phyloP scores from a whole-genome alignment of 2,113 vertebrate genomes.

The Tauraco erythrolophus region DNA sequence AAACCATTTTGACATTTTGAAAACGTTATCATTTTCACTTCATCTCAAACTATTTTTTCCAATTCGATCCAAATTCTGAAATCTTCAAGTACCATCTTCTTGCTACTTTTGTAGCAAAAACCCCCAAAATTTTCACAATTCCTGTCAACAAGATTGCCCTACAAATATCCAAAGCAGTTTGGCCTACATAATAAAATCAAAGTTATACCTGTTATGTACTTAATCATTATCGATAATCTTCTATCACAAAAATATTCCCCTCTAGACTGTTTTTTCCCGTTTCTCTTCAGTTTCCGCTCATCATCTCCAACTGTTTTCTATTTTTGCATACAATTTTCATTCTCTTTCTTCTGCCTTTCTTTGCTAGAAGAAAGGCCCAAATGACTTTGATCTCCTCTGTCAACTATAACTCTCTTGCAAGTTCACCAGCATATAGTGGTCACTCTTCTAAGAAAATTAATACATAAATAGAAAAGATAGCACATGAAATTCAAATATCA shows the following conservation, averaged over 20 bases:
- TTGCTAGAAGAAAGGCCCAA: background rate
- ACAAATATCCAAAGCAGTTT: background rate
- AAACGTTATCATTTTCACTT: background rate
- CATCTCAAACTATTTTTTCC: background rate
- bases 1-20: background rate
- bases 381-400: background rate
- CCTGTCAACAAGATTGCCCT: background rate
- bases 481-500: background rate
- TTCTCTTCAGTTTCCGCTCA: background rate
- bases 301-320: background rate
- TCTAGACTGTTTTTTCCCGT: background rate
- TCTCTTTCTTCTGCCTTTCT: background rate
- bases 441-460: background rate
- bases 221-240: background rate
- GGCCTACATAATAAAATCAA: background rate
- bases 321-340: background rate
- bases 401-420: background rate
- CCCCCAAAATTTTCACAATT: background rate
- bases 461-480: background rate
- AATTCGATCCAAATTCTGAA: background rate
- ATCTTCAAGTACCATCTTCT: background rate
- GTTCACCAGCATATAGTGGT: background rate
- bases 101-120: background rate
- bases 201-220: background rate
- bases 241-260: background rate